These are phyloP conservation scores for Fratercula arctica DNA, from an alignment of 2,797 vertebrate species.

Conservation along the genomic window DNA sequence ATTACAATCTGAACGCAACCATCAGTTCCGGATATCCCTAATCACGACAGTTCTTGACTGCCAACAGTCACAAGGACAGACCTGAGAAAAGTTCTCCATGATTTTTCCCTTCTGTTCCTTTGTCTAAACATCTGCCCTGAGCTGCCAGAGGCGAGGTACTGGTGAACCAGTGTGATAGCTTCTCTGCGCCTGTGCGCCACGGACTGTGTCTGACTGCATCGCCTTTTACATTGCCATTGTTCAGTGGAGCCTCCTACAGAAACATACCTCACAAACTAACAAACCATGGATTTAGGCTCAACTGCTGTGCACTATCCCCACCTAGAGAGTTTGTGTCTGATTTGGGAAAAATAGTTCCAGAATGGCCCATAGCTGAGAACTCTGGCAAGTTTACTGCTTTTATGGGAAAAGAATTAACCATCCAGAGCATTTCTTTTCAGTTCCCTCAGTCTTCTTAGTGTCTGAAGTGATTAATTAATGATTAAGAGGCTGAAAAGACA, in stretches of 20 bases:
- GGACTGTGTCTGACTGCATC: neutral
- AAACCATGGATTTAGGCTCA: neutral
- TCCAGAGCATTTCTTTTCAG: neutral
- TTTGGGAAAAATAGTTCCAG: neutral
- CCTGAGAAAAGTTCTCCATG: neutral
- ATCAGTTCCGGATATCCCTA: neutral
- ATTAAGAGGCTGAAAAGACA: slow-evolving; percentile 12
- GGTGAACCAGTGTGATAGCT: neutral
- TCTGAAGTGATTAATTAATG: slow-evolving; percentile 27
- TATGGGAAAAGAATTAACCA: slow-evolving; percentile 2
- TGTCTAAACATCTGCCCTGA: neutral
- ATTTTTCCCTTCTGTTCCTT: neutral
- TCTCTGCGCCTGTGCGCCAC: neutral
- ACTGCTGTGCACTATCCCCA: slow-evolving; percentile 32
- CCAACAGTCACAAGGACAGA: neutral
- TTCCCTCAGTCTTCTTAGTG: neutral
- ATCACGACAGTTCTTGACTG: neutral
- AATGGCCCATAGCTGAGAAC: neutral
- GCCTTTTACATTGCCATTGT: neutral
- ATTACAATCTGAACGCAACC: neutral
- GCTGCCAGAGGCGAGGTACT: neutral
- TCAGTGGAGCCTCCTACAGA: neutral
- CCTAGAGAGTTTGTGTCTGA: slow-evolving; percentile 1
- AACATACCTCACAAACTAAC: neutral
- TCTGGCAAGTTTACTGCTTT: neutral